Base-by-base conservation (phyloP, 2,113 vertebrate species). In the Channa maculata region DNA sequence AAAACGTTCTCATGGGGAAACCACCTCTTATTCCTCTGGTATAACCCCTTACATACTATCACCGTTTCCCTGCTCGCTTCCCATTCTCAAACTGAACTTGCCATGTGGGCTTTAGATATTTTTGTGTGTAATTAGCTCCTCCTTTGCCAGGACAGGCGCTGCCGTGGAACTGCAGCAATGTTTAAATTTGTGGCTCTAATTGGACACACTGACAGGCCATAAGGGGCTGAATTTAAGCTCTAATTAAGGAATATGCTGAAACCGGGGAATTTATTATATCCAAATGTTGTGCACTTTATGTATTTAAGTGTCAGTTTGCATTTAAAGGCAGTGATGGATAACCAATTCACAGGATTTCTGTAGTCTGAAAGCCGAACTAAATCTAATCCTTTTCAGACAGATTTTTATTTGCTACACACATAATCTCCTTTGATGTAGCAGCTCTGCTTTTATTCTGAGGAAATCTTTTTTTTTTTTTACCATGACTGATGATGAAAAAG, bases 321-420 rank as follows among this genome's bases (percentile, higher is more conserved):
- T 73, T 74, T 6, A 43, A 37, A 67, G 60, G 46, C 49, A 10
- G 7, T 15, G 74, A 80, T 46, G 59, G 61, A 71, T 54, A 36
- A 65, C 67, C 45, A 24, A 39, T 59, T 72, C 55, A 5, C 36
- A 8, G 61, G n/a, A 36, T 58, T 49, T 71, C 46, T 12, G 8
- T 39, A 5, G 64, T 65, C 67, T 64, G 39, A 75, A 50, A 57
- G 61, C 34, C 65, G 63, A 74, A 77, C 54, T 62, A 59, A 84
- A 81, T 62, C 50, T 74, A 87, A 88, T 91, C 77, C 70, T 14
- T 78, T 66, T 48, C 54, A 79, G 74, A 68, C 70, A 74, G 65
- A 85, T 71, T 69, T 81, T 66, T 77, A 57, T 84, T 78, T 67
- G 69, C 62, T 59, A 24, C 55, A 77, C 67, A 72, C 63, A 36